A percentile compares a stretch with the other conserved stretches of the same genome.
Conservation (phyloP, 1,140 invertebrate genomes). For the Bombus haemorrhoidalis region DNA sequence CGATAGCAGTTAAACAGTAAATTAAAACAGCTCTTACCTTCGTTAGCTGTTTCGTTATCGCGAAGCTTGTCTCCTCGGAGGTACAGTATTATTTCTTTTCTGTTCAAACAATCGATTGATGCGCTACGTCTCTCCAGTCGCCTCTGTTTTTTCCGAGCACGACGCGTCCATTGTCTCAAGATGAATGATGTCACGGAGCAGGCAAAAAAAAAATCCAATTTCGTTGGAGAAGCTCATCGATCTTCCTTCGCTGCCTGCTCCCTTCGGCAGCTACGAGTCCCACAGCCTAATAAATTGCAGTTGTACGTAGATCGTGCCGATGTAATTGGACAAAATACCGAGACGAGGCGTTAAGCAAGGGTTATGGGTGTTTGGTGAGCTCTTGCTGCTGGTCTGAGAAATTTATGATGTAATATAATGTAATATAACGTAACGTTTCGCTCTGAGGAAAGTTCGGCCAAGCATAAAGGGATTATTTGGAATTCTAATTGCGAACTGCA, state of each 20-base stretch:
- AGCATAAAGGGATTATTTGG: not conserved
- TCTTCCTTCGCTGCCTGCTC: constrained; percentile 36
- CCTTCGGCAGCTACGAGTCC: constrained; percentile 34
- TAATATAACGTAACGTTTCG: not conserved
- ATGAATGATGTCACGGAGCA: constrained; percentile 51
- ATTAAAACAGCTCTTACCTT: not conserved
- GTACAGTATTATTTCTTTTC: not conserved
- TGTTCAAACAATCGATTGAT: constrained; percentile 34
- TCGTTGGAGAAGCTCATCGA: constrained; percentile 51
- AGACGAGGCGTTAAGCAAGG: not conserved
- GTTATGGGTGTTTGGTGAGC: not conserved
- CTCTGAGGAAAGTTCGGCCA: not conserved
- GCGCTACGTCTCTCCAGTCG: not conserved
- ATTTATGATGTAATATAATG: constrained; percentile 2
- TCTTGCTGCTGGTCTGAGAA: not conserved
- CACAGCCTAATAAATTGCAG: constrained; percentile 56
- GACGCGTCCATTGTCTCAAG: constrained; percentile 46
- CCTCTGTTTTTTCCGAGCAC: not conserved
- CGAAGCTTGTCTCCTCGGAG: too few species aligned
- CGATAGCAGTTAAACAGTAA: too few species aligned
- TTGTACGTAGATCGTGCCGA: constrained; percentile 4
- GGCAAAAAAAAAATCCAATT: constrained; percentile 50
- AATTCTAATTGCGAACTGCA: not conserved
- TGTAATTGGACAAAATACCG: constrained; percentile 25
- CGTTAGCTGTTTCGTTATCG: not conserved